These are phyloP conservation scores for Aradophagus sp. DNA, from an alignment of 1,140 invertebrate species.

Conservation along the genomic window DNA sequence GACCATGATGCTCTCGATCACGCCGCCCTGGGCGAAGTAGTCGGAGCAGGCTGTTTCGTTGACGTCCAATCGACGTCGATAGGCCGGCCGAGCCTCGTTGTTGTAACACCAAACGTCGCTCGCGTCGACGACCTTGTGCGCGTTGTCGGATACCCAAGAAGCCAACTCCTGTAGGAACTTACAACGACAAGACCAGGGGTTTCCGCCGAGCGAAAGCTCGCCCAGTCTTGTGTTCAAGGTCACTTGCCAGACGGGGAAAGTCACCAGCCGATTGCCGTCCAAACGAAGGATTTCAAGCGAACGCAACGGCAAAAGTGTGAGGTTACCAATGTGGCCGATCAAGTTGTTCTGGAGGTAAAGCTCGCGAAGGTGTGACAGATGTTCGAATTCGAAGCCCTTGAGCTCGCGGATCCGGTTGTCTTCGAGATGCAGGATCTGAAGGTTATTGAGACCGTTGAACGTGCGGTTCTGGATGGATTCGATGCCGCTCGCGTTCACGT, in stretches of 20 bases:
- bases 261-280: conserved; percentile 88
- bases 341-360: conserved; percentile 91
- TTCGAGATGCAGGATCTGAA: conserved; percentile 89
- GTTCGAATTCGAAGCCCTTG: conserved; percentile 92
- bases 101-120: conserved; percentile 87
- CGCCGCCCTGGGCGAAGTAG: conserved; percentile 86
- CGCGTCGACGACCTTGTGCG: conserved; percentile 85
- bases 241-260: conserved; percentile 89
- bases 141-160: conserved; percentile 87
- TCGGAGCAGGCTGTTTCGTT: conserved; percentile 88
- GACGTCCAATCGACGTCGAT: conserved; percentile 84
- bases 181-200: conserved; percentile 92
- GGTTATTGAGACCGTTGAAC: conserved; percentile 89
- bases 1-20: conserved; percentile 87
- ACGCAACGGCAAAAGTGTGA: conserved; percentile 84
- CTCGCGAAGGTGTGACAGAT: conserved; percentile 85
- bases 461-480: conserved; percentile 92
- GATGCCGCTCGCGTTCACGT: conserved; percentile 89
- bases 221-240: conserved; percentile 82
- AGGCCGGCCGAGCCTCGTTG: conserved; percentile 81
- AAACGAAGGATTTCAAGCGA: conserved; percentile 87
- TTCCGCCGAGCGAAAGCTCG: conserved; percentile 84
- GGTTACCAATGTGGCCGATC: conserved; percentile 85
- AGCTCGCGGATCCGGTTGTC: conserved; percentile 87
- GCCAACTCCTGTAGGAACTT: conserved; percentile 90